Evolutionary conservation across 1,140 invertebrate species (phyloP), one percentile per base, ranked within the genome.

Genomic region (Ctenoplectra terminalis): DNA sequence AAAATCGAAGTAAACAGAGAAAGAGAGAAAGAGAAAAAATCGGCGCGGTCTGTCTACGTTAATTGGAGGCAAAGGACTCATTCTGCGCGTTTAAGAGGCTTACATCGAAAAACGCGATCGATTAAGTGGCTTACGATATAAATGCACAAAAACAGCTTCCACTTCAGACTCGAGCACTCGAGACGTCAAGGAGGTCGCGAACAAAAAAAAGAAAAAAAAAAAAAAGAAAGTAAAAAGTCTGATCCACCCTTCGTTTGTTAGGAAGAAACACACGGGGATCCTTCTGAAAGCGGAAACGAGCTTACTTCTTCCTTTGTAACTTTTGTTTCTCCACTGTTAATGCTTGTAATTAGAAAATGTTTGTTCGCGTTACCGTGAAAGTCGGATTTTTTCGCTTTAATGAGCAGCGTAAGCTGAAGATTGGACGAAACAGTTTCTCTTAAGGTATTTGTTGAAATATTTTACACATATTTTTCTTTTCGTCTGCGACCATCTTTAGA

Each of bases 91-190:
- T 4, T 85, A 82, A 87, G 83, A 66, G 85, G 83, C 79, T 85
- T 85, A 87, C 70, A 17, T 61, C 74, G 70, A 85, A 46, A 82
- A 76, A 76, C 72, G n/a, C 58, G 73, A 84, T 86, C 83, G 80
- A 87, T 86, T 82, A 84, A 86, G 70, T 84, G 73, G 69, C 31
- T 54, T 67, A 31, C 60, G 64, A 81, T 84, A 72, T 76, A 84
- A 81, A 80, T 73, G 82, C 61, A 85, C 40, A 37, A 70, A 66
- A 79, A 80, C 50, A 48, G 40, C 48, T 17, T 46, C 11, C 81
- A 56, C 67, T 40, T 34, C 7, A 61, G n/a, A 46, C 23, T 56
- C 43, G 26, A 46, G 48, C 50, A 66, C 61, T 66, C 73, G 48
- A 63, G 60, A 76, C 73, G 56, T 72, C 56, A 60, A 83, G 54